phyloP scores from a whole-genome alignment of 2,113 vertebrate species.

The Aldabrachelys gigantea region DNA sequence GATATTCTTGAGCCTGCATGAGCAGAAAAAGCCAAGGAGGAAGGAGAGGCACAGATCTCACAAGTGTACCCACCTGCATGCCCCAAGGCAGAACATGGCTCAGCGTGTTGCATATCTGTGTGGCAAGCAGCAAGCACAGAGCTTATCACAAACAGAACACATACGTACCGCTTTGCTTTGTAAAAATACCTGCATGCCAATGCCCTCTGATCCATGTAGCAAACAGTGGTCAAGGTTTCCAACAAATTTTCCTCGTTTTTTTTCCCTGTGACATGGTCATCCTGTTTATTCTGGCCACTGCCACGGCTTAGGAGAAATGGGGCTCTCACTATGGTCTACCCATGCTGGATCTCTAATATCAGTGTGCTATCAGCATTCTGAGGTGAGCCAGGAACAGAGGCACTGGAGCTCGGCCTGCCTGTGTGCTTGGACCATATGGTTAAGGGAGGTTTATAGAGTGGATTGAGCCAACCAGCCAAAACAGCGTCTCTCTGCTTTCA shows the following conservation, averaged over 20 bases:
- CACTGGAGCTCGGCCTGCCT: background rate
- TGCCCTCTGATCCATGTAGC: rapidly evolving
- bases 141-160: background rate
- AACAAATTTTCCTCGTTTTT: background rate
- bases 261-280: background rate
- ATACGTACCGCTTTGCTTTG: background rate
- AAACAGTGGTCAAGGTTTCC: background rate
- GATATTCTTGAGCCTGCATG: background rate
- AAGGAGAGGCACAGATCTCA: too few relatives aligned
- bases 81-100: background rate
- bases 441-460: background rate
- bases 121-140: background rate
- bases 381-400: background rate
- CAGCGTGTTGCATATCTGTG: background rate
- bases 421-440: background rate
- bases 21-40: background rate
- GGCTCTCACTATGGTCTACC: background rate
- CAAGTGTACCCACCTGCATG: background rate
- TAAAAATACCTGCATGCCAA: background rate
- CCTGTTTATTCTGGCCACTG: background rate
- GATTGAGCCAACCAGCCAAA: background rate
- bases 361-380: background rate
- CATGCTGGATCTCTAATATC: background rate
- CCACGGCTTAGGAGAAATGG: background rate
- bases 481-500: background rate